Base-by-base conservation (phyloP, 2,888 invertebrate genomes). In the Acholoe squamosa region DNA sequence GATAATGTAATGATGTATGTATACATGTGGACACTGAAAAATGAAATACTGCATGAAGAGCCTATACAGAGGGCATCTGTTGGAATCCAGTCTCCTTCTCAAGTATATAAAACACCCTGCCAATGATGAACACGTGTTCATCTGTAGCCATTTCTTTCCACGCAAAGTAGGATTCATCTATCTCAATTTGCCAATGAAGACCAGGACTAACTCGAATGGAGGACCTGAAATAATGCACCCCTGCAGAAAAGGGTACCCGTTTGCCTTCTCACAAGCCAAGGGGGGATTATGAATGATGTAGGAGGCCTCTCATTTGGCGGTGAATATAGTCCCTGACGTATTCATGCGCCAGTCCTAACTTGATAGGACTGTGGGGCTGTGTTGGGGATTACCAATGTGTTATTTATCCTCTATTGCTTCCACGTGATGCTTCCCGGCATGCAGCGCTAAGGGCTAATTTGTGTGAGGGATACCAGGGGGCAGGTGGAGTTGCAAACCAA, bases 341-440 rank as follows among this genome's bases (percentile, higher is more conserved):
- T 71, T 71, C 71, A 25, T 71, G 28, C 71, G 31, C 61, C 71
- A 3, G 61, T 0, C 31, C 25, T 71, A 28, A 71, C 25, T 22
- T 71, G 71, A 71, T 71, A 28, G 14, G 71, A 25, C 71, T 28
- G n/a, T n/a, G 28, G 25, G 71, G 28, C 71, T 14, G 28, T 22
- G 31, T 71, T 14, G 31, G n/a, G 14, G 71, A 71, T 71, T 71
- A 71, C 25, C 71, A 71, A n/a, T 71, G 28, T 14, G 71, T 71
- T 71, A 71, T 71, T 71, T 71, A 28, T 28, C 71, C 71, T 71
- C 71, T 71, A 71, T 71, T 71, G 28, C n/a, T 71, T n/a, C 71
- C 71, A 71, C 71, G 71, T 71, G 71, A 71, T 71, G n/a, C 71
- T 71, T 71, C 71, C 71, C 71, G 28, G 71, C 25, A 71, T 71